Evolutionary conservation across 2,797 vertebrate species (phyloP).

Genomic region (Distichodus sexfasciatus): DNA sequence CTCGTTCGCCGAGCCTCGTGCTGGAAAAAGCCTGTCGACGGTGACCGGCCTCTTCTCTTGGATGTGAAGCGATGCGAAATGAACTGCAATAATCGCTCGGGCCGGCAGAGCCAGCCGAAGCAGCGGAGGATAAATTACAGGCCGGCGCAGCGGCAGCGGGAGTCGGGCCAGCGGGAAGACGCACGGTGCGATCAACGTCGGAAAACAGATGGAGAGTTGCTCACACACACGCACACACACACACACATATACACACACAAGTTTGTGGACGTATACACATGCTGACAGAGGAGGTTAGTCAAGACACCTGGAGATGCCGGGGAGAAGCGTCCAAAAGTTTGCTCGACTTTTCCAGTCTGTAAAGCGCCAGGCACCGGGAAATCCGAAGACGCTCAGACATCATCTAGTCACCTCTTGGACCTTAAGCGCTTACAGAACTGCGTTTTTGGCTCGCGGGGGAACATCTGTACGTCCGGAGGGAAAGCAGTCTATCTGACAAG

Average conservation of each 20-base stretch:
- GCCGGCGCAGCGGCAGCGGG: conserved; percentile 61
- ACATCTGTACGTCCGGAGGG: not conserved
- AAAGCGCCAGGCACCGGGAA: conserved; percentile 30
- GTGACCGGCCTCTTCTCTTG: conserved; percentile 31
- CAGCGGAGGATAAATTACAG: conserved; percentile 64
- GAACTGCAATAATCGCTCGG: conserved; percentile 48
- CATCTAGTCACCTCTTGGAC: conserved; percentile 30
- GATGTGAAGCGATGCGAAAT: conserved; percentile 59
- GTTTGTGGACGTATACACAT: conserved; percentile 32
- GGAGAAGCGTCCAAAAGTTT: conserved; percentile 38
- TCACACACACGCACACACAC: not conserved
- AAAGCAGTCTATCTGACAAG: not conserved
- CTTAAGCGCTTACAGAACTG: not conserved
- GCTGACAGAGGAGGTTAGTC: conserved; percentile 43
- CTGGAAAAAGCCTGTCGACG: conserved; percentile 44
- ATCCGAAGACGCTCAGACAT: conserved; percentile 20
- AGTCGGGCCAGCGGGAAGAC: conserved; percentile 57
- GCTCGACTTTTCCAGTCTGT: conserved; percentile 42
- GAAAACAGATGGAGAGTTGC: conserved; percentile 60
- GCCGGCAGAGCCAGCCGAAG: conserved; percentile 63
- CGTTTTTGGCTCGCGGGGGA: not conserved
- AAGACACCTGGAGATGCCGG: conserved; percentile 56
- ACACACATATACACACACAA: too few species aligned
- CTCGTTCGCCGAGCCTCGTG: conserved; percentile 9
- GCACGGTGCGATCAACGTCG: conserved; percentile 49